phyloP scores from a whole-genome alignment of 2,888 invertebrate species.

The Deilephila porcellus region DNA sequence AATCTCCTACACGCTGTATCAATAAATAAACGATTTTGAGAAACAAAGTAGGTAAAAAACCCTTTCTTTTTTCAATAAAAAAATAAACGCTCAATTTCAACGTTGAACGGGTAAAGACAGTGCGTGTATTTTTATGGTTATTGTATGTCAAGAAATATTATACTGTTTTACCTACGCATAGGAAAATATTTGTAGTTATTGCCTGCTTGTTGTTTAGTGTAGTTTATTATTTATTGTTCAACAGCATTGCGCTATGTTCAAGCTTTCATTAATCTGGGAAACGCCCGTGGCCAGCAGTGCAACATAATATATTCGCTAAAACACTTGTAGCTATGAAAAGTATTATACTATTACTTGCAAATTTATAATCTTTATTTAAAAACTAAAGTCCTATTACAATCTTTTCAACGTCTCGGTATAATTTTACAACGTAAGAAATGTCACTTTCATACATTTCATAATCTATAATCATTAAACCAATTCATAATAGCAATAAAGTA shows the following conservation, averaged over 20 bases:
- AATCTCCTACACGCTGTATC: conserved; percentile 76
- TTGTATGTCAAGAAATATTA: conserved; percentile 26
- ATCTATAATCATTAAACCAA: background rate
- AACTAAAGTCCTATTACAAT: background rate
- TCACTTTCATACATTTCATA: background rate
- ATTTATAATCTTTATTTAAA: too few relatives aligned
- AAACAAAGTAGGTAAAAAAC: conserved; percentile 61
- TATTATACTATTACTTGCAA: too few relatives aligned
- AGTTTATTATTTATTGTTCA: background rate
- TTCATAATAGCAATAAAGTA: conserved; percentile 1
- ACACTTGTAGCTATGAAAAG: too few relatives aligned
- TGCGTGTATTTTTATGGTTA: conserved; percentile 24
- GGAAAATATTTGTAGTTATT: conserved; percentile 6
- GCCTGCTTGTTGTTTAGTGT: background rate
- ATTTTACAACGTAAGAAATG: background rate
- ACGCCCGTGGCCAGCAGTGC: background rate
- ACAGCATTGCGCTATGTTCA: background rate
- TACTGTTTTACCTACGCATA: conserved; percentile 19
- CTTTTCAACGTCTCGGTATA: background rate
- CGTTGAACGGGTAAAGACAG: conserved; percentile 27
- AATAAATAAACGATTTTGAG: conserved; percentile 71
- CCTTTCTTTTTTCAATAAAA: conserved; percentile 44
- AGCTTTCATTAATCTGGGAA: background rate
- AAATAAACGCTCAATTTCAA: conserved; percentile 40
- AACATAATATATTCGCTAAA: too few relatives aligned